phyloP scores from a whole-genome alignment of 2,888 invertebrate genomes.

The Leptinotarsa rubiginosa region DNA sequence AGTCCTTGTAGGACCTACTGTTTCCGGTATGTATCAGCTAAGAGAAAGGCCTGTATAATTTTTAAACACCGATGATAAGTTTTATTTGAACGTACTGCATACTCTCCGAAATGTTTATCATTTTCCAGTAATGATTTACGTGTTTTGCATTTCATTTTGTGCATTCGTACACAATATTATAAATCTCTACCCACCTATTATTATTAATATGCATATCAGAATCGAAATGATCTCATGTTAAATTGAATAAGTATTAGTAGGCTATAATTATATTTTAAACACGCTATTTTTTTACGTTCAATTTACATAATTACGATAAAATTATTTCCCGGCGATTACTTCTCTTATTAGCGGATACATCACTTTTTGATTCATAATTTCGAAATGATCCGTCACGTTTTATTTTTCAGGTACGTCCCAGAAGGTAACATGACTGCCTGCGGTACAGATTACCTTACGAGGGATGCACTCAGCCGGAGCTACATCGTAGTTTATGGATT shows the following conservation, averaged over 20 bases:
- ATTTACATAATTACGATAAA: background rate
- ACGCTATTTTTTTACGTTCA: background rate
- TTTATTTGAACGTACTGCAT: too few species aligned
- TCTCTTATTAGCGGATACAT: background rate
- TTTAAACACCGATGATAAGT: too few species aligned
- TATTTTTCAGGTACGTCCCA: slow-evolving; percentile 80
- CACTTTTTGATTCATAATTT: background rate
- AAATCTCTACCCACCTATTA: background rate
- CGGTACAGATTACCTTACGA: slow-evolving; percentile 87
- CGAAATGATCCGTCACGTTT: slow-evolving; percentile 10
- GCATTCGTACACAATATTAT: background rate
- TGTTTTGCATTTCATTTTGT: too few species aligned
- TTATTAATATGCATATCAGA: background rate
- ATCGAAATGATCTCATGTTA: background rate
- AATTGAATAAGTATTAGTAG: background rate
- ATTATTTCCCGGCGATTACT: background rate
- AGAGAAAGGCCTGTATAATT: too few species aligned
- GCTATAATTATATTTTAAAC: background rate
- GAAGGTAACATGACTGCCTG: slow-evolving; percentile 96
- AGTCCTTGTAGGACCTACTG: too few species aligned
- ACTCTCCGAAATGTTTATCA: too few species aligned
- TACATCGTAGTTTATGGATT: slow-evolving; percentile 85
- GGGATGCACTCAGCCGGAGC: slow-evolving; percentile 80
- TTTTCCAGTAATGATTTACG: background rate
- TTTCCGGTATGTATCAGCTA: too few species aligned